phyloP scores from a whole-genome alignment of 2,888 invertebrate species.

The Panopea generosa region DNA sequence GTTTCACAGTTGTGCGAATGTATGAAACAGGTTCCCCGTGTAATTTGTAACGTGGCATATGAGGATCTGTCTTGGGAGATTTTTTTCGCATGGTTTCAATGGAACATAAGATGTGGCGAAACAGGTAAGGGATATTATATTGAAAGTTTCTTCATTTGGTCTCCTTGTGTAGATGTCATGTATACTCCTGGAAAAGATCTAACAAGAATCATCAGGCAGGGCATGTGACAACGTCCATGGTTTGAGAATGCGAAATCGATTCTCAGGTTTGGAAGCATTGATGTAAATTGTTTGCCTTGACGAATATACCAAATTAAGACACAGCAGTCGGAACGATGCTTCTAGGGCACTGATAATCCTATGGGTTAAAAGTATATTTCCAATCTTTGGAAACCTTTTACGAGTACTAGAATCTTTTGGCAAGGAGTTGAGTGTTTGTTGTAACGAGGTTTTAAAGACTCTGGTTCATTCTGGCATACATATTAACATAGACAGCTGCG shows the following conservation, averaged over 20 bases:
- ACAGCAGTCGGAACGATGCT: conserved; percentile 10
- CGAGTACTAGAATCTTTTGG: background rate
- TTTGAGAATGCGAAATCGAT: conserved; percentile 12
- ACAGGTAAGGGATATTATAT: conserved; percentile 4
- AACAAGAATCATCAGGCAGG: conserved; percentile 7
- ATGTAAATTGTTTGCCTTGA: conserved; percentile 19
- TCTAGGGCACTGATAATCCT: conserved; percentile 16
- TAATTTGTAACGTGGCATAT: background rate
- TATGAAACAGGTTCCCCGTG: conserved; percentile 6
- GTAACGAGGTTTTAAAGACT: background rate
- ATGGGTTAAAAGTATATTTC: conserved; percentile 21
- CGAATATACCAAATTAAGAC: conserved; percentile 8
- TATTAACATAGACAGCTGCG: conserved; percentile 15
- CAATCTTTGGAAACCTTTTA: conserved; percentile 13
- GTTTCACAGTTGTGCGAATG: conserved; percentile 1
- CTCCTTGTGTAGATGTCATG: conserved; percentile 22
- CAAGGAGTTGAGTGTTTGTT: background rate
- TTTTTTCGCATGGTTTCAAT: conserved; percentile 7
- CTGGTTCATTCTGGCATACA: conserved; percentile 8
- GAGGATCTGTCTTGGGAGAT: background rate
- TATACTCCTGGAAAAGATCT: conserved; percentile 5
- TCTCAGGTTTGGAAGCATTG: background rate
- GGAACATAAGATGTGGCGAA: conserved; percentile 22
- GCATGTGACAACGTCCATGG: background rate
- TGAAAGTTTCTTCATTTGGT: conserved; percentile 3